phyloP scores from a whole-genome alignment of 2,797 vertebrate genomes.

The Onychomys arenicola region DNA sequence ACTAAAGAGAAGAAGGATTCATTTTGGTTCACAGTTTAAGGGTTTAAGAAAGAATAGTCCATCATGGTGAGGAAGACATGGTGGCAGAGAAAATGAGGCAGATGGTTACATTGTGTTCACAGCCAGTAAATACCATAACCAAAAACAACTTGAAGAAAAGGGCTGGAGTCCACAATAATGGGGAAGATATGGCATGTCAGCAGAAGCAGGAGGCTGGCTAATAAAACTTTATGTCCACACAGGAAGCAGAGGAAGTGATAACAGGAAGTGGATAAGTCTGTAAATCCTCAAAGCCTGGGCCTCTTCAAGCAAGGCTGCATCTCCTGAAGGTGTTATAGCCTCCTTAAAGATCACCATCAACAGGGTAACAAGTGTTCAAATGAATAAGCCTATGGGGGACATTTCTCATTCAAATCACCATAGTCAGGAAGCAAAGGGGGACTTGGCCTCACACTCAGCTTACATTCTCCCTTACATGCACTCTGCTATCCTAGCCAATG shows the following conservation, averaged over 20 bases:
- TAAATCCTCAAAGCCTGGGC: background rate
- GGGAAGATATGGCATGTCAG: background rate
- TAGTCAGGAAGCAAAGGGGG: too few relatives aligned
- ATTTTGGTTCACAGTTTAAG: background rate
- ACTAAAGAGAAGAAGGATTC: background rate
- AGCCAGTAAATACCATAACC: background rate
- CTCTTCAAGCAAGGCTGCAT: background rate
- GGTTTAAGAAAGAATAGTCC: background rate
- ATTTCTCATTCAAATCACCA: background rate
- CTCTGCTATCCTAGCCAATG: background rate
- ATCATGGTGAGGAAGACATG: background rate
- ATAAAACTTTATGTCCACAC: background rate
- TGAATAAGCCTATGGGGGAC: background rate
- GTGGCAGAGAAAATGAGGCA: background rate
- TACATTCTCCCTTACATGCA: background rate
- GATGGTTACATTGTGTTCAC: background rate
- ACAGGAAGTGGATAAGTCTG: background rate
- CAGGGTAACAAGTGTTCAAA: too few relatives aligned
- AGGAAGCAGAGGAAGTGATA: background rate
- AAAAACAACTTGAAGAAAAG: background rate
- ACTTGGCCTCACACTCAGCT: background rate
- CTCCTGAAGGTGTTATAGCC: background rate
- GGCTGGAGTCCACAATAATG: too few relatives aligned
- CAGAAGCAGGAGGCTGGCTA: background rate
- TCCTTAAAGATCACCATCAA: background rate